Percentiles rank a stretch among this genome's conserved stretches.
These are phyloP conservation scores for Sarcophaga caerulescens DNA, from an alignment of 2,888 invertebrate species.

Conservation along the genomic window DNA sequence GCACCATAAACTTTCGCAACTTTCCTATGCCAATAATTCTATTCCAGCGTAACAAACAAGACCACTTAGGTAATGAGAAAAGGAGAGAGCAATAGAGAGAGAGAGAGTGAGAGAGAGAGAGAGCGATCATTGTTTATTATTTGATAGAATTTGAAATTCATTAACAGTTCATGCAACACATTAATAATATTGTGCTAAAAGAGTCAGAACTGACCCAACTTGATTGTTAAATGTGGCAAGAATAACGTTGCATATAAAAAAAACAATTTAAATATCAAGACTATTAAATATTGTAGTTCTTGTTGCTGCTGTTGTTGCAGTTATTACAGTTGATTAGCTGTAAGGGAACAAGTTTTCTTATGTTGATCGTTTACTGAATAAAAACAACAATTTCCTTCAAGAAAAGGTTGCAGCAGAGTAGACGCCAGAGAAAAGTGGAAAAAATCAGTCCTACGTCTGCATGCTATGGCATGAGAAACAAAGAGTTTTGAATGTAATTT, in stretches of 20 bases:
- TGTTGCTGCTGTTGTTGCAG: constrained; percentile 25
- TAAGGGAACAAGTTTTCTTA: constrained; percentile 64
- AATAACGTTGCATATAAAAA: constrained; percentile 48
- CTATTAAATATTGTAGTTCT: constrained; percentile 64
- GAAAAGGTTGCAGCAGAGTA: constrained; percentile 12
- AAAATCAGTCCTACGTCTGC: constrained; percentile 39
- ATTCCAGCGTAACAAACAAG: too few species aligned
- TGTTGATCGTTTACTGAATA: neutral
- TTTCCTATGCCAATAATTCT: too few species aligned
- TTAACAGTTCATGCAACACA: constrained; percentile 64
- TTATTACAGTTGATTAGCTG: constrained; percentile 40
- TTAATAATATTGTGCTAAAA: constrained; percentile 54
- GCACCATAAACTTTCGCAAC: too few species aligned
- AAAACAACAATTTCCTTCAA: constrained; percentile 65
- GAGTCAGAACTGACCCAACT: constrained; percentile 28
- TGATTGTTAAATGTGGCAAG: neutral
- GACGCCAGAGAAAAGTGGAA: constrained; percentile 4
- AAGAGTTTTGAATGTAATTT: neutral
- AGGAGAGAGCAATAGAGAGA: constrained; percentile 12
- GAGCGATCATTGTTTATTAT: constrained; percentile 56
- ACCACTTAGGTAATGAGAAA: neutral
- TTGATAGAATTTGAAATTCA: constrained; percentile 58
- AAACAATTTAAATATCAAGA: constrained; percentile 77
- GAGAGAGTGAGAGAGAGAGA: constrained; percentile 36
- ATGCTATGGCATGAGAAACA: constrained; percentile 14